phyloP scores from a whole-genome alignment of 2,888 invertebrate species.

The Diarsia mendica region DNA sequence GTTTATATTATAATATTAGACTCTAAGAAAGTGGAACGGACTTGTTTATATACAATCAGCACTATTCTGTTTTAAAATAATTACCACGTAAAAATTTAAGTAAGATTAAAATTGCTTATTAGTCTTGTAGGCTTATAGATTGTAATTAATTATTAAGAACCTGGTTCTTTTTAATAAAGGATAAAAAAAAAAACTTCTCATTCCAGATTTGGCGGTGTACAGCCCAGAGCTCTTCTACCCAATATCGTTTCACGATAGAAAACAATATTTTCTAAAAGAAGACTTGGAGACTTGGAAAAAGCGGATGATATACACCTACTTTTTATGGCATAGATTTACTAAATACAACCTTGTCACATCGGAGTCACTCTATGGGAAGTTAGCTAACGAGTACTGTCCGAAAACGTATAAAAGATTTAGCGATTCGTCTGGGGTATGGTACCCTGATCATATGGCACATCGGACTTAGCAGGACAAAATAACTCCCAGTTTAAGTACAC shows the following conservation, averaged over 20 bases:
- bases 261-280: slow-evolving; percentile 25
- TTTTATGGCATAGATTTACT: slow-evolving; percentile 34
- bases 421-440: slow-evolving; percentile 6
- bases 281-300: slow-evolving; percentile 6
- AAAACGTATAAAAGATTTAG: background rate
- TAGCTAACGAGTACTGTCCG: slow-evolving; percentile 37
- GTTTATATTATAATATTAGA: no score
- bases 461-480: background rate
- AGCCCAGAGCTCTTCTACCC: slow-evolving; percentile 44
- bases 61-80: no score
- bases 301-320: slow-evolving; percentile 33
- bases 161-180: no score
- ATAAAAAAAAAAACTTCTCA: no score
- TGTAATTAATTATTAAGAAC: no score
- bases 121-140: no score
- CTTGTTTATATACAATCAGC: no score
- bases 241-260: slow-evolving; percentile 42
- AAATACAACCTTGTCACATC: slow-evolving; percentile 17
- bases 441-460: background rate
- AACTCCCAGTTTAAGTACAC: background rate
- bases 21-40: no score
- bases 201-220: slow-evolving; percentile 47
- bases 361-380: slow-evolving; percentile 34
- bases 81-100: no score
- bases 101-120: no score